A percentile compares a stretch with the other conserved stretches of the same genome.
These are phyloP conservation scores for Orestias chungarensis DNA, from an alignment of 2,797 vertebrate species.

Conservation along the genomic window DNA sequence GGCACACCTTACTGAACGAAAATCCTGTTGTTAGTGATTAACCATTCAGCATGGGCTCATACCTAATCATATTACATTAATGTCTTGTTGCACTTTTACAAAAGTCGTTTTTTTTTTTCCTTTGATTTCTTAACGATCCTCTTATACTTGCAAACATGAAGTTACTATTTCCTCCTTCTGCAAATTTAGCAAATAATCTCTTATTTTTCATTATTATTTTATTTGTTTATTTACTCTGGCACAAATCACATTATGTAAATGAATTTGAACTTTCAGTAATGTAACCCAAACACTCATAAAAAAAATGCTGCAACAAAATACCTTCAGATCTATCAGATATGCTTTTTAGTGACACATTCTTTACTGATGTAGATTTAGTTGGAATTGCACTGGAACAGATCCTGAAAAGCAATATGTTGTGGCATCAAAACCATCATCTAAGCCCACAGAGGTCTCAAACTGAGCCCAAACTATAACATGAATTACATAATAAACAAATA, in stretches of 20 bases:
- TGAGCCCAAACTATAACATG: constrained; percentile 33
- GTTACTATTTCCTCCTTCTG: constrained; percentile 27
- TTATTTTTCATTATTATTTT: constrained; percentile 30
- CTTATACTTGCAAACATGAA: constrained; percentile 27
- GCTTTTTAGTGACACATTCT: constrained; percentile 28
- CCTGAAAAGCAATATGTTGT: constrained; percentile 69
- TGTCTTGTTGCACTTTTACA: constrained; percentile 28
- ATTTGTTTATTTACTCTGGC: constrained; percentile 51
- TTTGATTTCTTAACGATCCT: constrained; percentile 18
- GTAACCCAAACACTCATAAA: constrained; percentile 30
- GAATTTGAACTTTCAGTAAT: constrained; percentile 42
- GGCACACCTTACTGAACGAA: constrained; percentile 93
- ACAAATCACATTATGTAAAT: constrained; percentile 41
- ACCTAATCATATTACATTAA: constrained; percentile 46
- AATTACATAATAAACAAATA: constrained; percentile 49
- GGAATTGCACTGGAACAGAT: constrained; percentile 54
- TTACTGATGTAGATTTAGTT: constrained; percentile 31
- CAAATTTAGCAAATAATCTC: constrained; percentile 32
- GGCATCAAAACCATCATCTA: constrained; percentile 29
- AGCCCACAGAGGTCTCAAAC: constrained; percentile 22
- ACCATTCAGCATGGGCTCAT: constrained; percentile 67
- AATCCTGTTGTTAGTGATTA: constrained; percentile 91
- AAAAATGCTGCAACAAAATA: constrained; percentile 49
- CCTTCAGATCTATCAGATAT: constrained; percentile 40
- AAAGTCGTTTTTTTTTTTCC: constrained; percentile 13